Base-by-base conservation (phyloP, 2,888 invertebrate species). In the Pristionchus fissidentatus region DNA sequence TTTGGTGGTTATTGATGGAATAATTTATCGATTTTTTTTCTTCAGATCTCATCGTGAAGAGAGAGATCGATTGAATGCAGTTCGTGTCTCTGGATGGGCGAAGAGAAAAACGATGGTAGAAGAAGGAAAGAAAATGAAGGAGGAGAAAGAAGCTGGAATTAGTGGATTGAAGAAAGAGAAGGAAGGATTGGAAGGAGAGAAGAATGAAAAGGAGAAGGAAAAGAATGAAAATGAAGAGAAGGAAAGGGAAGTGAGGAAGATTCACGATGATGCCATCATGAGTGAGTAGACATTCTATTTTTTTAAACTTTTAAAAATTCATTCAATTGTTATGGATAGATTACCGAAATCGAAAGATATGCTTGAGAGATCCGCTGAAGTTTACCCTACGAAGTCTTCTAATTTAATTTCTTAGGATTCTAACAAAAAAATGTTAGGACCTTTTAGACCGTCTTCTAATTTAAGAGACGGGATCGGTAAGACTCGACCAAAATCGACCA, bases 1-100 rank as follows among this genome's bases (percentile, higher is more conserved):
- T 29, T 52, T 1, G 22, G 19, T 32, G 32, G 7, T 15, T 8
- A 60, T 15, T 52, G 32, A 52, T 15, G 38, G 3, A 10, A 26
- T 29, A 7, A 10, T 38, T 78, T 29, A 38, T 35, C 38, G 15
- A 35, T 35, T 38, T 8, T 29, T 70, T 70, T 19, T 29, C 32
- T 43, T 87, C n/a, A 46, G 86, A 41, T 85, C 85, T 15, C 86
- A 86, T 13, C 84, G 88, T 3, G 93, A 93, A 83, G 95, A 95
- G 0, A 95, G 95, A 89, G 94, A 95, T 87, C 93, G 86, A n/a
- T 57, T 84, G 84, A 95, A 95, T 0, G 95, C 96, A 90, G 93
- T 97, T 15, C 94, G 95, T 83, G 95, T 95, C 92, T 95, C 95
- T 87, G 98, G 98, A 19, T 95, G 95, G 90, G 95, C 95, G 88